Conservation (phyloP, 1,140 invertebrate genomes). For the Mycetomoellerius zeteki region DNA sequence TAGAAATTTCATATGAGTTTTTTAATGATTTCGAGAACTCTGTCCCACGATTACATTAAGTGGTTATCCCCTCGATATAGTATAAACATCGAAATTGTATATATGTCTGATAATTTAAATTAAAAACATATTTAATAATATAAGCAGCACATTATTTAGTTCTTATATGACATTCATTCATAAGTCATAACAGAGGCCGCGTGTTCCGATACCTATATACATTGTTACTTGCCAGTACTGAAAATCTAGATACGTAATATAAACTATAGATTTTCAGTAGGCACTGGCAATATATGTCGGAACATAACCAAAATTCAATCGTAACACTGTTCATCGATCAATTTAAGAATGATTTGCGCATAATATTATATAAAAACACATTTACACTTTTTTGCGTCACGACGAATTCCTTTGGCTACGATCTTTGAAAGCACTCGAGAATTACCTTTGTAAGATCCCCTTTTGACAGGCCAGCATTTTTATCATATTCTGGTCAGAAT, state of each 20-base stretch:
- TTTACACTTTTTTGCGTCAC: background rate
- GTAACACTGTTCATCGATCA: background rate
- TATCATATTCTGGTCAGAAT: slow-evolving; percentile 53
- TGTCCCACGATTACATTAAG: too few species aligned
- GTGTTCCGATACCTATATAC: too few species aligned
- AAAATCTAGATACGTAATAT: too few species aligned
- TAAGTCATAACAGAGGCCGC: too few species aligned
- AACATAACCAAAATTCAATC: background rate
- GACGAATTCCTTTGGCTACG: background rate
- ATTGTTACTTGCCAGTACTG: too few species aligned
- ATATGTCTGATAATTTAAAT: background rate
- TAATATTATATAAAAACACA: background rate
- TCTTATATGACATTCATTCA: background rate
- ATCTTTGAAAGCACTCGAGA: slow-evolving; percentile 45
- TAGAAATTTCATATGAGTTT: too few species aligned
- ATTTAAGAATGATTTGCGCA: background rate
- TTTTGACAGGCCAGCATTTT: slow-evolving; percentile 75
- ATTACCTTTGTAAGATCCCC: slow-evolving; percentile 45
- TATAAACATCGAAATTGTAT: background rate
- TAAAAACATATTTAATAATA: background rate
- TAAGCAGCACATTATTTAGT: background rate
- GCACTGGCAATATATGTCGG: too few species aligned
- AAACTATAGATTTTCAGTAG: too few species aligned
- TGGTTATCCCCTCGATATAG: too few species aligned
- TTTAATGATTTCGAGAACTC: too few species aligned